These are phyloP conservation scores for Macrotrachela quadricornifera DNA, from an alignment of 1,140 invertebrate genomes.

Conservation along the genomic window DNA sequence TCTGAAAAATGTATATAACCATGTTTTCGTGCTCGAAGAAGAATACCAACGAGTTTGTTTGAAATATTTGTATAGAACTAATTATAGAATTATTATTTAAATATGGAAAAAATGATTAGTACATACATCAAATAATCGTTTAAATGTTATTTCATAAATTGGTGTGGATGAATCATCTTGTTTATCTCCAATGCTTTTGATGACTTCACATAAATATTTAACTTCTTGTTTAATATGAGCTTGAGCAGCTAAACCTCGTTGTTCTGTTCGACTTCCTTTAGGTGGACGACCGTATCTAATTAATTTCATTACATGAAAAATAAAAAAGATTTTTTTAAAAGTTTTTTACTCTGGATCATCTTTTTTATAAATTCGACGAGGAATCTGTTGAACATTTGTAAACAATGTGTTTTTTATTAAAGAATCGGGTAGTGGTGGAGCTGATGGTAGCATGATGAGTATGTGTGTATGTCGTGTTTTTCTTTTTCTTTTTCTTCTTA, in stretches of 20 bases:
- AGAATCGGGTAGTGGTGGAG: no score
- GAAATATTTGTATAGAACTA: constrained; percentile 73
- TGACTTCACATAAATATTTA: constrained; percentile 68
- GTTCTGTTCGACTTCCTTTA: constrained; percentile 63
- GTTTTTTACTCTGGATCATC: no score
- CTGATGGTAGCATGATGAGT: no score
- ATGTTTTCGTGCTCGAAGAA: constrained; percentile 72
- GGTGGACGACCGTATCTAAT: constrained; percentile 29
- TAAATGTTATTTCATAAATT: constrained; percentile 53
- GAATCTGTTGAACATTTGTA: no score
- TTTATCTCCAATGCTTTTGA: constrained; percentile 42
- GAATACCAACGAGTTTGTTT: constrained; percentile 73
- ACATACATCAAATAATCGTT: constrained; percentile 51
- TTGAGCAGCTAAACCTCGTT: constrained; percentile 63
- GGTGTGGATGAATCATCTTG: constrained; percentile 39
- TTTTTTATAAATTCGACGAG: no score
- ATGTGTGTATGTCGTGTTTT: no score
- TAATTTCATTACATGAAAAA: no score
- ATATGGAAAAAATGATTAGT: no score
- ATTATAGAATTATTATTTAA: constrained; percentile 23
- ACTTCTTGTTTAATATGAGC: constrained; percentile 67
- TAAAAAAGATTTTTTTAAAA: no score
- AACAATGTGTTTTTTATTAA: no score
- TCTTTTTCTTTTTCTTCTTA: no score
- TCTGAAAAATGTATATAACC: constrained; percentile 52